Conservation (phyloP, 1,140 invertebrate genomes). For the Brachystomella parvula region DNA sequence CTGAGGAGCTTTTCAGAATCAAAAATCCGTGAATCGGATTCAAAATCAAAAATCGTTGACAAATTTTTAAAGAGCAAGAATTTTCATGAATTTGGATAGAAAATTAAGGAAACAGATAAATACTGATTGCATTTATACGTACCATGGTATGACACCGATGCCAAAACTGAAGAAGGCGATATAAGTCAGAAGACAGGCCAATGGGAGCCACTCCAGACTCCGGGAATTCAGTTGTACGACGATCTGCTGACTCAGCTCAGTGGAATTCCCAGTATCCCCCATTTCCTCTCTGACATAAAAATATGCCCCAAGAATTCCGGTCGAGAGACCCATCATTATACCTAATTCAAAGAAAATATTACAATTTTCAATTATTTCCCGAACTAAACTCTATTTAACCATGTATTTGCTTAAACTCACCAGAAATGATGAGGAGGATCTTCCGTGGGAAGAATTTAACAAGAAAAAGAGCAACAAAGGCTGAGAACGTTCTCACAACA, state of each 20-base stretch:
- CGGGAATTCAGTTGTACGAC: slow-evolving; percentile 1
- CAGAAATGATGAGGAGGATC: slow-evolving; percentile 37
- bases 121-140: no score
- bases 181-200: slow-evolving; percentile 36
- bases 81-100: no score
- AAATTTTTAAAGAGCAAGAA: no score
- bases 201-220: slow-evolving; percentile 38
- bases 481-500: slow-evolving; percentile 34
- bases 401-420: slow-evolving; percentile 14
- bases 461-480: slow-evolving; percentile 39
- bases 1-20: no score
- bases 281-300: slow-evolving; percentile 37
- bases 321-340: slow-evolving; percentile 33
- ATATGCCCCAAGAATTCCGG: slow-evolving; percentile 35
- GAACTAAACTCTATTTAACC: background rate
- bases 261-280: background rate
- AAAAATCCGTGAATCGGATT: no score
- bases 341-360: background rate
- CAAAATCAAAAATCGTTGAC: no score
- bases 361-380: background rate
- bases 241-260: background rate
- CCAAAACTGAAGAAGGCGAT: slow-evolving; percentile 36
- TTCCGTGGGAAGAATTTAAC: slow-evolving; percentile 45
- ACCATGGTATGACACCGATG: slow-evolving; percentile 42
- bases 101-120: no score